Percentiles rank a stretch among this genome's conserved stretches.
Conservation (phyloP, 53 echinoderm and acorn worm genomes). For the Zoroaster sp. region DNA sequence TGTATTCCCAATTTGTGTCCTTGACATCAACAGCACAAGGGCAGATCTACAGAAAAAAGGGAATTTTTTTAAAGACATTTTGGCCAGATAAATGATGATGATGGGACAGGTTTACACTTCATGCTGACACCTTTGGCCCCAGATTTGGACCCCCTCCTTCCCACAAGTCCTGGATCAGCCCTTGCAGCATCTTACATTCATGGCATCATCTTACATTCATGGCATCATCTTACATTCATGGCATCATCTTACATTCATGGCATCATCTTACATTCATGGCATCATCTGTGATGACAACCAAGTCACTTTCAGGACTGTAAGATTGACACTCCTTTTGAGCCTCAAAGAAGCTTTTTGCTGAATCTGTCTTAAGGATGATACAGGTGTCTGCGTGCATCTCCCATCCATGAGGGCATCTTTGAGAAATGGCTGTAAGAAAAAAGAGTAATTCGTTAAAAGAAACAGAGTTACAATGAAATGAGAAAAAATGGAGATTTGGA, state of each 20-base stretch:
- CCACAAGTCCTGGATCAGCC: not conserved
- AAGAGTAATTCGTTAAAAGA: not conserved
- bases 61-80: too few relatives aligned
- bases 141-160: not conserved
- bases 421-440: not conserved
- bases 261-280: conserved; percentile 14
- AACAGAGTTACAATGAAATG: not conserved
- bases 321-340: conserved; percentile 30
- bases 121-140: too few relatives aligned
- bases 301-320: conserved; percentile 15
- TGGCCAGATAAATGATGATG: too few relatives aligned
- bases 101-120: too few relatives aligned
- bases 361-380: conserved; percentile 23
- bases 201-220: not conserved
- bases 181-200: not conserved
- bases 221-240: conserved; percentile 13
- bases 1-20: too few relatives aligned
- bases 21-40: too few relatives aligned
- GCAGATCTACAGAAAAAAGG: too few relatives aligned
- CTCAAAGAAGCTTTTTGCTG: conserved; percentile 10
- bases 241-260: not conserved
- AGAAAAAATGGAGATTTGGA: too few relatives aligned
- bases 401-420: conserved; percentile 43
- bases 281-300: conserved; percentile 35
- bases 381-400: conserved; percentile 33